A percentile compares a stretch with the other conserved stretches of the same genome.
phyloP scores from a whole-genome alignment of 1,140 invertebrate genomes.

The Plectrocnemia conspersa region DNA sequence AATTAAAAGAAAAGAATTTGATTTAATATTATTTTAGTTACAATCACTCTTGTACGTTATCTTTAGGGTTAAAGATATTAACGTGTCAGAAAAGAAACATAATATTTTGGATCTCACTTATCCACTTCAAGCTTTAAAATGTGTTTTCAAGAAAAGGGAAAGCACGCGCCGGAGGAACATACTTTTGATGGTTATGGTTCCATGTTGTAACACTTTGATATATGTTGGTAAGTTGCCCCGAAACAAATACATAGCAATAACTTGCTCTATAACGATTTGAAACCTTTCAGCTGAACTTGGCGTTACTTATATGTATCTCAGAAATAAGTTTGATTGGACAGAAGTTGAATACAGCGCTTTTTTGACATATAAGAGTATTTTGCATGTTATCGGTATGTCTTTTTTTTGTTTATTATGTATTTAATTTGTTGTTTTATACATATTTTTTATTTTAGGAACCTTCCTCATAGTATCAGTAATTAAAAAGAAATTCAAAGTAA shows the following conservation, averaged over 20 bases:
- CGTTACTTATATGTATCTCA: slow-evolving; percentile 9
- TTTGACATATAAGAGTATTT: neutral
- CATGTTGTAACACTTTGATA: slow-evolving; percentile 1
- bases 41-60: slow-evolving; percentile 3
- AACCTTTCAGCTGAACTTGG: slow-evolving; percentile 3
- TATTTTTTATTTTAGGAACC: neutral
- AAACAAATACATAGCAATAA: slow-evolving; percentile 1
- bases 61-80: slow-evolving; percentile 7
- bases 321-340: slow-evolving; percentile 15
- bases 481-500: slow-evolving; percentile 1
- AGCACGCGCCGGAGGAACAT: slow-evolving; percentile 1
- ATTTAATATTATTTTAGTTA: neutral
- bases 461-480: neutral
- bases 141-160: slow-evolving; percentile 14
- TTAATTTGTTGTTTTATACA: neutral
- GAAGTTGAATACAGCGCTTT: slow-evolving; percentile 6
- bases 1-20: neutral
- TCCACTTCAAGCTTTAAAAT: slow-evolving; percentile 4
- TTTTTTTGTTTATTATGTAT: neutral
- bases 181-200: slow-evolving; percentile 6
- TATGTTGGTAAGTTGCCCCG: neutral
- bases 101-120: slow-evolving; percentile 7
- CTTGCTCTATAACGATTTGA: neutral
- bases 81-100: slow-evolving; percentile 3
- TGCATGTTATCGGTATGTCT: slow-evolving; percentile 1